A percentile compares a stretch with the other conserved stretches of the same genome.
Conservation (phyloP, 2,888 invertebrate species). For the Stenolophus ochropezus region DNA sequence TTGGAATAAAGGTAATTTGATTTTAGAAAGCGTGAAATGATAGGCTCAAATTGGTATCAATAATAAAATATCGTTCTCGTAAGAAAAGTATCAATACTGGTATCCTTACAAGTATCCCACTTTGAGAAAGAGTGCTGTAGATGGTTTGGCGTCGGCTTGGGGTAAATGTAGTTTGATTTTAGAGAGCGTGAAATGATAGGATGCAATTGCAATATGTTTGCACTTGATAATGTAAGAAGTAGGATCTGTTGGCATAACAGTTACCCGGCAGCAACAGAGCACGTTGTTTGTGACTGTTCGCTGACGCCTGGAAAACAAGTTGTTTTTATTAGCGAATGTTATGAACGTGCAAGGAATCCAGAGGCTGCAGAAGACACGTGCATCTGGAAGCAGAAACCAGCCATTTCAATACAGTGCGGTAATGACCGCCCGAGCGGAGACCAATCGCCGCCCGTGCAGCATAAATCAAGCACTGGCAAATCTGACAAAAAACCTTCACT, state of each 20-base stretch:
- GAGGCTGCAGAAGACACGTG: constrained; percentile 33
- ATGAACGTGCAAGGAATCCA: constrained; percentile 36
- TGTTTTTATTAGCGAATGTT: constrained; percentile 45
- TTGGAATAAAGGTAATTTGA: no score
- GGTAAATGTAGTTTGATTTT: no score
- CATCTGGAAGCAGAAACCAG: neutral
- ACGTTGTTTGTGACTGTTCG: constrained; percentile 29
- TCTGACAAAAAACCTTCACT: constrained; percentile 51
- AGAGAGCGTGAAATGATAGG: no score
- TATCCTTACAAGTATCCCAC: no score
- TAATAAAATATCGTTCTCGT: no score
- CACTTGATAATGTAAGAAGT: no score
- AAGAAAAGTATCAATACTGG: no score
- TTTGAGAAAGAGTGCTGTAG: no score
- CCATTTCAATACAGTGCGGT: constrained; percentile 30
- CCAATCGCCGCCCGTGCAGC: constrained; percentile 42
- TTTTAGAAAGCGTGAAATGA: no score
- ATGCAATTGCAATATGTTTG: no score
- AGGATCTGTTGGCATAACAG: constrained; percentile 53
- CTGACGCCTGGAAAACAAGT: constrained; percentile 32
- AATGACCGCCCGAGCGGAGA: constrained; percentile 33
- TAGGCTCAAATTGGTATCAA: no score
- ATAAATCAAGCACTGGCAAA: constrained; percentile 52
- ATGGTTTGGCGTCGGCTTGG: no score
- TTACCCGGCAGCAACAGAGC: constrained; percentile 32